Evolutionary conservation across 35 echinoderm and acorn worm species (phyloP), one percentile per base, ranked within the genome.

Genomic region (Ophiothrix spiculata): DNA sequence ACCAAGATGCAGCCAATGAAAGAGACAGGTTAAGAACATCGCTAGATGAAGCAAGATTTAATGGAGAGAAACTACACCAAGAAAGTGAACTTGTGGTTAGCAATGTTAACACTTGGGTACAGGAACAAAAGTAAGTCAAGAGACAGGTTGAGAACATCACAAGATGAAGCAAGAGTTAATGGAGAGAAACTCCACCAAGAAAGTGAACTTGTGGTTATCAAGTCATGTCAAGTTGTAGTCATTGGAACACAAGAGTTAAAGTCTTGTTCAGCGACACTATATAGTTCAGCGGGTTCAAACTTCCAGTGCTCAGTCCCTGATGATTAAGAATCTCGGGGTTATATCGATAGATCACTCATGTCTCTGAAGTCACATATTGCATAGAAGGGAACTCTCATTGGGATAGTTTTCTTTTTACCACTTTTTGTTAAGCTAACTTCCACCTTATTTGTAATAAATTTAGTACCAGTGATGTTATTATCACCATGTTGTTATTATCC

Each of bases 91-190:
- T 93, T 37, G 95, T 98, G 21, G 95, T 98, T 35, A 83, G 84
- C 56, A 98, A 98, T 79, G 91, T 98, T 82, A 98, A 98, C 60
- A 93, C 88, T 35, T 98, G 95, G 95, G 95, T 98, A 32, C 95
- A 98, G 37, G 91, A 93, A 90, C 95, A 98, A 77, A 98, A 93
- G 94, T 97, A 63, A 88, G 91, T 79, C 40, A 19, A 36, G 81
- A 40, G 95, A 98, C 14, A 88, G 87, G 56, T 86, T 98, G 2
- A 87, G 91, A 54, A 81, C 79, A 74, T 93, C 95, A 0, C 45
- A 93, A 39, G 79, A 89, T 36, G 95, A 98, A 35, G 80, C 95
- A 56, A 84, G 95, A 33, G 77, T 39, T 31, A 98, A 90, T 81
- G 91, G 95, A 56, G 95, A 98, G 39, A 84, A 85, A 73, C 85